Conservation (phyloP, 2,797 vertebrate species). For the Acanthornis magna region DNA sequence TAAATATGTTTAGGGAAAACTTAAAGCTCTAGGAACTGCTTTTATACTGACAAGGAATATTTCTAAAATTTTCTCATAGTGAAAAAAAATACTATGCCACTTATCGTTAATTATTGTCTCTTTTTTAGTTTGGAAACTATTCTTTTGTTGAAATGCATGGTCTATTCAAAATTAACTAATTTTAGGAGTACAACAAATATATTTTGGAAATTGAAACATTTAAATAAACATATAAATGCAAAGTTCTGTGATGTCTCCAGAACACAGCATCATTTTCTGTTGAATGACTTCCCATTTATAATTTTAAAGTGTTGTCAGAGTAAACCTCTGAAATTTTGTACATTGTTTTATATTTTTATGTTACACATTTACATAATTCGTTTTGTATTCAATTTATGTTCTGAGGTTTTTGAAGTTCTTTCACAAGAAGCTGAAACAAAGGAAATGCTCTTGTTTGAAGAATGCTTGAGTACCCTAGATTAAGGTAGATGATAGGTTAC, state of each 20-base stretch:
- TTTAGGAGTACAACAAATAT: neutral
- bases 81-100: neutral
- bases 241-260: neutral
- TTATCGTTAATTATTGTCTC: neutral
- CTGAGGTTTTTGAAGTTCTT: neutral
- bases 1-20: neutral
- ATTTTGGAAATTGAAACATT: neutral
- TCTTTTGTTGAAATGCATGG: neutral
- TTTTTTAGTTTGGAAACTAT: neutral
- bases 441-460: neutral
- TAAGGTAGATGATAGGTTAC: neutral
- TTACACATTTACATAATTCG: neutral
- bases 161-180: neutral
- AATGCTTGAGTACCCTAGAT: neutral
- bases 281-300: neutral
- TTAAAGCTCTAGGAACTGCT: neutral
- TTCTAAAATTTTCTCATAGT: neutral
- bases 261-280: neutral
- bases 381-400: neutral
- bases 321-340: neutral
- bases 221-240: neutral
- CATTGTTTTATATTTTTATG: neutral
- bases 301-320: neutral
- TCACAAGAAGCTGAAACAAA: neutral
- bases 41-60: neutral